phyloP scores from a whole-genome alignment of 2,888 invertebrate species.

The Abrostola tripartita region DNA sequence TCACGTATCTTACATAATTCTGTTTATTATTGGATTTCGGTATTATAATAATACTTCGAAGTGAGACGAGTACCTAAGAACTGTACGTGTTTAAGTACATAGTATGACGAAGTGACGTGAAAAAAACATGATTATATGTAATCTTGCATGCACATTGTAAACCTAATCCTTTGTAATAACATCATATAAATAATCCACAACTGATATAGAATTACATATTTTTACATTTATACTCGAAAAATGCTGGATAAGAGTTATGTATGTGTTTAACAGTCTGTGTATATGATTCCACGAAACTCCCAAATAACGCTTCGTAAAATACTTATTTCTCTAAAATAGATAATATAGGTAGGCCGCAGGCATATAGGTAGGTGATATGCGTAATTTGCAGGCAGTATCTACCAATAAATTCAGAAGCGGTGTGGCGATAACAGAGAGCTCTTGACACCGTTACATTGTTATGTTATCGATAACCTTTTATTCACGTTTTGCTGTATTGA shows the following conservation, averaged over 20 bases:
- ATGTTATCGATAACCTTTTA: conserved; percentile 49
- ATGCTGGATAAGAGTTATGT: background rate
- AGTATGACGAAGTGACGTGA: conserved; percentile 14
- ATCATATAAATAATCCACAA: background rate
- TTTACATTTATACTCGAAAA: background rate
- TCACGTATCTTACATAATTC: conserved; percentile 30
- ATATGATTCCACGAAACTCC: no score
- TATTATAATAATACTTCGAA: conserved; percentile 20
- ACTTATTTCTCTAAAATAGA: background rate
- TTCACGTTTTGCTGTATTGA: conserved; percentile 33
- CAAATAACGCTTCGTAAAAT: no score
- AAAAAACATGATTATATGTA: background rate
- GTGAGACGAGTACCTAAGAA: background rate
- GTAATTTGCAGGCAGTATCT: conserved; percentile 3
- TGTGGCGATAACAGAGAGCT: conserved; percentile 33
- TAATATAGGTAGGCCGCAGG: background rate
- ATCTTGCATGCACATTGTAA: conserved; percentile 14
- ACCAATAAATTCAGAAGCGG: conserved; percentile 25
- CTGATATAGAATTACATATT: background rate
- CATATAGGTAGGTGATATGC: background rate
- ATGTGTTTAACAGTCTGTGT: background rate
- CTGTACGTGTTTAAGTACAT: conserved; percentile 11
- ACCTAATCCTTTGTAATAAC: conserved; percentile 10
- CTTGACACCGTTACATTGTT: conserved; percentile 46
- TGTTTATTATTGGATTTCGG: conserved; percentile 33